Evolutionary conservation across 92 coral and sea anemone genomes (phyloP).

Genomic region (Galaxea fascicularis): DNA sequence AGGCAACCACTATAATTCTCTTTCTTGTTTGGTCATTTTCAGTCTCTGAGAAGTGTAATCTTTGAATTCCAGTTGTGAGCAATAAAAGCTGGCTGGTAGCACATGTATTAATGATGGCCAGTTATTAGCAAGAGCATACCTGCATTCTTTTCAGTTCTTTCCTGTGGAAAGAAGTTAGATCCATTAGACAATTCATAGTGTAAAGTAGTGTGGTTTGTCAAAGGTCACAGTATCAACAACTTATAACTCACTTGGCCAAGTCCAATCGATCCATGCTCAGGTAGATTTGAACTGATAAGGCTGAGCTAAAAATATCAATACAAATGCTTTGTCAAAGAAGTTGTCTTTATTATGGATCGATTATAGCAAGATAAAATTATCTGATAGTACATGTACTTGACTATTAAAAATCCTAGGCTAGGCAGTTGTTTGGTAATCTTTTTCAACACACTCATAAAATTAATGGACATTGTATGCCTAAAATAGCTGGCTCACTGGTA

Average conservation of each 20-base stretch:
- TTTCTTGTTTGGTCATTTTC: no score
- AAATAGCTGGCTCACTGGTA: no score
- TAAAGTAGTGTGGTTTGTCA: not conserved
- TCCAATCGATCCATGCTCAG: constrained; percentile 97
- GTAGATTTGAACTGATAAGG: constrained; percentile 90
- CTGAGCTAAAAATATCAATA: constrained; percentile 68
- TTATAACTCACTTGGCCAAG: constrained; percentile 85
- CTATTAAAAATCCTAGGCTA: no score
- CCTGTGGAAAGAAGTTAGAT: constrained; percentile 48
- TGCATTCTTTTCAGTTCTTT: constrained; percentile 97
- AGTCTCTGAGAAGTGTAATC: no score
- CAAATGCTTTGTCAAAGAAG: not conserved
- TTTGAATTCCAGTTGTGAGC: no score
- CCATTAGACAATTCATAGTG: not conserved
- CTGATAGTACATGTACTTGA: no score
- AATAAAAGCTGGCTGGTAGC: no score
- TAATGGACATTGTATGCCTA: no score
- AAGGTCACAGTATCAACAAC: not conserved
- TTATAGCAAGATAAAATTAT: not conserved
- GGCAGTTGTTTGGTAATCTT: no score
- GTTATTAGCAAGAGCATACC: constrained; percentile 40
- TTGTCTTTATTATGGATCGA: no score
- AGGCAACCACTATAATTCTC: no score
- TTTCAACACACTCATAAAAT: no score
- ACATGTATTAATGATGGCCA: not conserved